Base-by-base conservation (phyloP, 2,888 invertebrate species). In the Plutella xylostella region DNA sequence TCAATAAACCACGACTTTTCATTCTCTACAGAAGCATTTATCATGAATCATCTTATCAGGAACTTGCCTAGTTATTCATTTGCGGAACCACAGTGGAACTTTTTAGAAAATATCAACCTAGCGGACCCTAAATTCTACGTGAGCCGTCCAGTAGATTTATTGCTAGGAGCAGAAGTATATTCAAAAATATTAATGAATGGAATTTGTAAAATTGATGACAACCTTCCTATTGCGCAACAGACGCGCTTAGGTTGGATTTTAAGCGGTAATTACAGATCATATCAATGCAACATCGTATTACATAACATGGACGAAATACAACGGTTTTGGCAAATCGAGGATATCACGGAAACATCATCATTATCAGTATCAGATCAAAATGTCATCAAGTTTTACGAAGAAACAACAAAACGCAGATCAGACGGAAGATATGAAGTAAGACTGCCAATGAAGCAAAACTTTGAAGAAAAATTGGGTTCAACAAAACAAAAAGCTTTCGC, bases 211-310 rank as follows among this genome's bases (percentile, higher is more conserved):
- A 9, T 21, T 15, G 4, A 30, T 42, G 2, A 37, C 43, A 28
- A 50, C 49, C 5, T 46, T 45, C 4, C 28, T 5, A 9, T 41
- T 4, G 51, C 50, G 9, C 54, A 55, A 41, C 53, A 55, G 43
- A 54, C 55, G 7, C 48, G 43, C 11, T 4, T 54, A 14, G 53
- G 55, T 5, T 55, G 53, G 51, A 47, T 53, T 20, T 42, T 53
- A 25, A 47, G 48, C 20, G 52, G 53, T 3, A 45, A 47, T 22
- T 28, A n/a, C n/a, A n/a, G n/a, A n/a, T n/a, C 35, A 15, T 34
- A 41, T 7, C 41, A 49, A 9, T 49, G 49, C 34, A 46, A 49
- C 31, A 39, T 49, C 1, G 39, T 42, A 9, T 15, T 43, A 22
- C 30, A 46, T 31, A 38, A 48, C 15, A 42, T 44, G 21, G 49